Evolutionary conservation across 2,113 vertebrate genomes (phyloP).

Genomic region (Rynchops niger): DNA sequence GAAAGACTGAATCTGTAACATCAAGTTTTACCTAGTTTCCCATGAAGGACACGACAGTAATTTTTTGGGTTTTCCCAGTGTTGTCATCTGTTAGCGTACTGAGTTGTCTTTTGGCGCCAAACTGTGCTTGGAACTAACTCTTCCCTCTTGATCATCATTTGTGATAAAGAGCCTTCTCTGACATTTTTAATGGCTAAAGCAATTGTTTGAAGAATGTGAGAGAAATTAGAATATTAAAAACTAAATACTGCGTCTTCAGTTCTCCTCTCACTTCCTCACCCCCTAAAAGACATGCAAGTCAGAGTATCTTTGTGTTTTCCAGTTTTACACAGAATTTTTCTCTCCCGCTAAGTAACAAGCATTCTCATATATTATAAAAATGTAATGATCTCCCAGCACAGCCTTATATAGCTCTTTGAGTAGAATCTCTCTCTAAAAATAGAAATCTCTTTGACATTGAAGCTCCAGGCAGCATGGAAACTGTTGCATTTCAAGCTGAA

Average conservation of each 20-base stretch:
- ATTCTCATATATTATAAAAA: not conserved
- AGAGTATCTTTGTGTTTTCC: not conserved
- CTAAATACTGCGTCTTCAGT: not conserved
- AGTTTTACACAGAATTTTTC: not conserved
- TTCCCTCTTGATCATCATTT: not conserved
- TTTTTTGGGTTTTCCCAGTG: not conserved
- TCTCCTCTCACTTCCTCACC: not conserved
- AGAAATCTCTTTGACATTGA: constrained; percentile 51
- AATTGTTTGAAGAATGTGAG: not conserved
- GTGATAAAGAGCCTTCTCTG: not conserved
- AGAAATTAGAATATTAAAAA: not conserved
- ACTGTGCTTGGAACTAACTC: not conserved
- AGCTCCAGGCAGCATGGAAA: constrained; percentile 43
- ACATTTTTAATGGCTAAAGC: not conserved
- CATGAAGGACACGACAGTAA: not conserved
- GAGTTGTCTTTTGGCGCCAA: not conserved
- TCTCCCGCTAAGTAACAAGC: not conserved
- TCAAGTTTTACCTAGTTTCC: not conserved
- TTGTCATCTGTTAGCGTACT: not conserved
- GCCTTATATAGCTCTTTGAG: constrained; percentile 66
- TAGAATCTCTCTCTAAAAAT: constrained; percentile 71
- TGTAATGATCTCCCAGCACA: not conserved
- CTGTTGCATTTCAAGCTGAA: constrained; percentile 56
- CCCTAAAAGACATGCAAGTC: not conserved
- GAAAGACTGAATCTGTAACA: not conserved